Evolutionary conservation across 2,797 vertebrate species (phyloP), one percentile per base, ranked within the genome.

Genomic region (Eremophila alpestris): DNA sequence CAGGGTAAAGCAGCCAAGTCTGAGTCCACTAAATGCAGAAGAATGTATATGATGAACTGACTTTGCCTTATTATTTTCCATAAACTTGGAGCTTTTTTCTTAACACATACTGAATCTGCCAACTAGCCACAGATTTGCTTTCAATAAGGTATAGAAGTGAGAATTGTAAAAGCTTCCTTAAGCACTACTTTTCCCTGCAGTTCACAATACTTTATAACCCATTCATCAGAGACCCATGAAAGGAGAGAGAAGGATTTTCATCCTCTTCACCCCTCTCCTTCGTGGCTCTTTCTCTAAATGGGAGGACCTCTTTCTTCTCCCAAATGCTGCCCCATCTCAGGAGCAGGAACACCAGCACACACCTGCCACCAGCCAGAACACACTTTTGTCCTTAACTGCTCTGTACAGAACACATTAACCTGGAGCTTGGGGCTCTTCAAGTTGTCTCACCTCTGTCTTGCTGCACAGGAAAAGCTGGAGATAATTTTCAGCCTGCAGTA

Each of bases 31-130:
- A 83, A 86, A 84, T 73, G 45, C 55, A 75, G 7, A 87, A 78
- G 45, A 94, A 94, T 18, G 59, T 90, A 75, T 88, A 79, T 51
- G 55, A 95, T 77, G 43, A 92, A 63, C 55, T 18, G 48, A 87
- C n/a, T 79, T 82, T 55, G 48, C 41, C 15, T 46, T 54, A 49
- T 13, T 69, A 43, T 62, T 94, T 85, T 78, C 46, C 15, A 65
- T 45, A n/a, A 93, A 52, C 29, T 65, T 68, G 43, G 15, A 83
- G 32, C 15, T 60, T 89, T 87, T 55, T 79, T 67, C 62, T 64
- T 60, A 67, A 67, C 16, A 48, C 12, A 45, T 13, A 58, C 16
- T 49, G 21, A 67, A 54, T 49, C 41, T 11, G 19, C 11, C 69
- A 85, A 41, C 14, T 45, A 83, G 30, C n/a, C 10, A 46, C 1